phyloP scores from a whole-genome alignment of 2,888 invertebrate genomes.

The Clunio marinus region DNA sequence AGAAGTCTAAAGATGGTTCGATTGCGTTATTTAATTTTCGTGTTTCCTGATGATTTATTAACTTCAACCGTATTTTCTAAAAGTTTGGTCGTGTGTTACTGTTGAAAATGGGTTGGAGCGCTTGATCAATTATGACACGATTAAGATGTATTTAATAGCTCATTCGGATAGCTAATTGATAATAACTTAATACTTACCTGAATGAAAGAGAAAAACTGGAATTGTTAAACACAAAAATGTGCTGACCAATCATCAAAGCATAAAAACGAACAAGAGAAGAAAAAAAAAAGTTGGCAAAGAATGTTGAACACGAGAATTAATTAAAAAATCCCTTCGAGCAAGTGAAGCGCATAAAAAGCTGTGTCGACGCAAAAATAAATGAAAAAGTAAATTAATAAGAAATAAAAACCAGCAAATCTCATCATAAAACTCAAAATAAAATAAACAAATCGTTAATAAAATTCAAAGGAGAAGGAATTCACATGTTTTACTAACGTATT shows the following conservation, averaged over 20 bases:
- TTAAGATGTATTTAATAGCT: slow-evolving; percentile 38
- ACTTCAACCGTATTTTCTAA: neutral
- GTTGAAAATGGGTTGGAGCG: slow-evolving; percentile 36
- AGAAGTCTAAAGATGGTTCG: slow-evolving; percentile 17
- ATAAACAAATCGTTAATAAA: slow-evolving; percentile 39
- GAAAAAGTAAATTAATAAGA: slow-evolving; percentile 20
- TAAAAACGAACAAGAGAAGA: neutral
- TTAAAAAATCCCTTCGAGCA: slow-evolving; percentile 29
- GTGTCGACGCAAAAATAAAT: slow-evolving; percentile 22
- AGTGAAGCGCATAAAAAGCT: slow-evolving; percentile 11
- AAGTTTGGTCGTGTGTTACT: neutral
- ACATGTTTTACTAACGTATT: neutral
- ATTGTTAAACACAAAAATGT: neutral
- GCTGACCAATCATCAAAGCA: neutral
- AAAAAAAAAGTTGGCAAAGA: neutral
- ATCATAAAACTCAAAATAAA: slow-evolving; percentile 38
- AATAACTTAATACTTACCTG: slow-evolving; percentile 29
- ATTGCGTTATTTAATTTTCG: slow-evolving; percentile 37
- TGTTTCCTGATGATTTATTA: slow-evolving; percentile 36
- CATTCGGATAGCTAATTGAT: slow-evolving; percentile 37
- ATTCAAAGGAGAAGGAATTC: neutral
- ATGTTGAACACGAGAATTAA: slow-evolving; percentile 16
- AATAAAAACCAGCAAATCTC: slow-evolving; percentile 32
- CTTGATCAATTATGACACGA: slow-evolving; percentile 39
- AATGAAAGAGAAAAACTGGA: neutral